Evolutionary conservation across 1,140 invertebrate species (phyloP).

Genomic region (Myzus persicae): DNA sequence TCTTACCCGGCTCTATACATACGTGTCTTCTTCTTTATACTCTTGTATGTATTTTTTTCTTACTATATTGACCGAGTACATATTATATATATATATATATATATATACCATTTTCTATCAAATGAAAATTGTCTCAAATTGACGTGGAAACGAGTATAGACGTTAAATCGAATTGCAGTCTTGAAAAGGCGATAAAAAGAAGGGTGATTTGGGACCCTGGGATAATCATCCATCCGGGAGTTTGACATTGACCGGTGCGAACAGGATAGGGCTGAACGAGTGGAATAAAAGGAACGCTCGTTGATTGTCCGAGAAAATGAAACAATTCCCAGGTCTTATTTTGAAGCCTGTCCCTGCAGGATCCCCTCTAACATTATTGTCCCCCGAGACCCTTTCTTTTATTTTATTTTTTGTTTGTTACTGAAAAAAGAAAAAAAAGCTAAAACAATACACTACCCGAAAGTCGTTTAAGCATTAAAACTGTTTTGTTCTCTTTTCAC

Average conservation of each 20-base stretch:
- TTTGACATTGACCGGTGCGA: slow-evolving; percentile 57
- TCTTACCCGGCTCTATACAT: background rate
- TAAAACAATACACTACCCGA: slow-evolving; percentile 58
- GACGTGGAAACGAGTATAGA: slow-evolving; percentile 41
- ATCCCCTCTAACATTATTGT: slow-evolving; percentile 32
- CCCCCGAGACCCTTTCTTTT: slow-evolving; percentile 44
- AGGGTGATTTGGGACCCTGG: slow-evolving; percentile 47
- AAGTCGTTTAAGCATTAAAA: slow-evolving; percentile 59
- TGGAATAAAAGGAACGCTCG: slow-evolving; percentile 60
- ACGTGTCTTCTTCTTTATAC: background rate
- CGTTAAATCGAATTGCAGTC: slow-evolving; percentile 52
- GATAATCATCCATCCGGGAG: slow-evolving; percentile 53
- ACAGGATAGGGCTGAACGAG: slow-evolving; percentile 38
- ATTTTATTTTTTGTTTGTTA: slow-evolving; percentile 56
- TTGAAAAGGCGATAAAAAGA: slow-evolving; percentile 52
- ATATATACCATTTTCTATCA: slow-evolving; percentile 37
- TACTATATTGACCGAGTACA: background rate
- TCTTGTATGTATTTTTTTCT: background rate
- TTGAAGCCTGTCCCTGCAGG: slow-evolving; percentile 56
- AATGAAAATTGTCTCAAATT: slow-evolving; percentile 57
- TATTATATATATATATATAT: background rate
- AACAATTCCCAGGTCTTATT: slow-evolving; percentile 62
- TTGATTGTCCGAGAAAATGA: slow-evolving; percentile 62
- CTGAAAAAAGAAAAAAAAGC: slow-evolving; percentile 31
- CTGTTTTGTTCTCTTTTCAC: slow-evolving; percentile 44